phyloP scores from a whole-genome alignment of 1,140 invertebrate species.

The Asobara japonica region DNA sequence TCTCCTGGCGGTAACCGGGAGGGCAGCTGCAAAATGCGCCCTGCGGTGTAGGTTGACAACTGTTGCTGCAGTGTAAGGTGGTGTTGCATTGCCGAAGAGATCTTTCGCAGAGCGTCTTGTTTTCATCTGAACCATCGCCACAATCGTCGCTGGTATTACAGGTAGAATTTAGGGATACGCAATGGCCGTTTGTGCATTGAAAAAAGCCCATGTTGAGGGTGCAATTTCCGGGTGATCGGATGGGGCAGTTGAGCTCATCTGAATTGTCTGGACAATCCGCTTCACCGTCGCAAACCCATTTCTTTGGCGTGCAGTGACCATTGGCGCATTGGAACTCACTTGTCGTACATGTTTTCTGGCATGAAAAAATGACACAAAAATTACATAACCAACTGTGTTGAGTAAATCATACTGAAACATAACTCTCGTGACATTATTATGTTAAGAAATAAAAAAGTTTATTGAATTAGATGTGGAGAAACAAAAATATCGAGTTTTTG shows the following conservation, averaged over 20 bases:
- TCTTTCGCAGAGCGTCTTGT: constrained; percentile 61
- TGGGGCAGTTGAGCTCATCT: background rate
- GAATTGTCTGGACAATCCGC: background rate
- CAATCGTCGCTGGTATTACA: constrained; percentile 83
- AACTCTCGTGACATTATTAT: too few relatives aligned
- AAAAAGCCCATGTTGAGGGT: constrained; percentile 64
- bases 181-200: constrained; percentile 72
- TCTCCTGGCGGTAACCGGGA: constrained; percentile 73
- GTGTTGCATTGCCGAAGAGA: constrained; percentile 33
- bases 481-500: too few relatives aligned
- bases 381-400: too few relatives aligned
- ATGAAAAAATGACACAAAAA: constrained; percentile 6
- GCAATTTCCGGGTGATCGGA: constrained; percentile 55
- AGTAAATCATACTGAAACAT: too few relatives aligned
- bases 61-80: constrained; percentile 34
- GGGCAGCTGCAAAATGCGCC: constrained; percentile 80
- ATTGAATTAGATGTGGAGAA: too few relatives aligned
- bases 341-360: background rate
- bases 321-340: background rate
- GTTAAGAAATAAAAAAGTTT: too few relatives aligned
- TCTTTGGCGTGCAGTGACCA: background rate
- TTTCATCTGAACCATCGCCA: constrained; percentile 81
- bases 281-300: background rate
- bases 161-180: constrained; percentile 71
- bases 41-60: constrained; percentile 65